Conservation (phyloP, 2,113 vertebrate species). For the Cichladusa arquata region DNA sequence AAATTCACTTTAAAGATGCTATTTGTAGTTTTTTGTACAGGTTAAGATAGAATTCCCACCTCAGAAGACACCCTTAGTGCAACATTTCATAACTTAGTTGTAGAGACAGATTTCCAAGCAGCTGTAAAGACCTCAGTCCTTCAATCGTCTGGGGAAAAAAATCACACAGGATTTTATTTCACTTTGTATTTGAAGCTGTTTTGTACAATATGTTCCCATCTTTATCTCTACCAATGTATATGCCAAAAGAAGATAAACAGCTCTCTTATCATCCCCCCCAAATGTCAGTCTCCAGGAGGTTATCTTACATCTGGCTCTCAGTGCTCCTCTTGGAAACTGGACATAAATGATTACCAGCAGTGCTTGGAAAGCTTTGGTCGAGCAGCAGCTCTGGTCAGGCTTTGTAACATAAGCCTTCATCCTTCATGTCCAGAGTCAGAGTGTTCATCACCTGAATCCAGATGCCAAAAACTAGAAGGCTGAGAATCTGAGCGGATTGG, state of each 20-base stretch:
- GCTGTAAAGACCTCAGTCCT: background rate
- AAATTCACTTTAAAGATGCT: background rate
- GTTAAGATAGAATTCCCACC: background rate
- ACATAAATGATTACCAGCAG: background rate
- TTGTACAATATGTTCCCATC: background rate
- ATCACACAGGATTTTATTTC: background rate
- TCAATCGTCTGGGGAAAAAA: background rate
- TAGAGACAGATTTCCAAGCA: background rate
- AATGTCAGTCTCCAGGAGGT: background rate
- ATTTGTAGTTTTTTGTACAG: background rate
- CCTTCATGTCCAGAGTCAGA: background rate
- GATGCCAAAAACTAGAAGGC: background rate
- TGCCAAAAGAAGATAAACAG: background rate
- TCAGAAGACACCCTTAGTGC: background rate
- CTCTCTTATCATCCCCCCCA: background rate
- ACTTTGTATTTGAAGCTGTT: background rate
- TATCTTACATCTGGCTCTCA: background rate
- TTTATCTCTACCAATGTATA: background rate
- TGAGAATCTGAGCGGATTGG: background rate
- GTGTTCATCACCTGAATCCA: background rate
- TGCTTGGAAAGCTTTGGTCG: background rate
- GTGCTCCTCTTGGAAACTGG: background rate
- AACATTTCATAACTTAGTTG: background rate
- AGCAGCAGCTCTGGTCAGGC: background rate
- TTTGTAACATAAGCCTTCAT: background rate